These are phyloP conservation scores for Eubasilissa splendida DNA, from an alignment of 2,888 invertebrate species.

Conservation along the genomic window DNA sequence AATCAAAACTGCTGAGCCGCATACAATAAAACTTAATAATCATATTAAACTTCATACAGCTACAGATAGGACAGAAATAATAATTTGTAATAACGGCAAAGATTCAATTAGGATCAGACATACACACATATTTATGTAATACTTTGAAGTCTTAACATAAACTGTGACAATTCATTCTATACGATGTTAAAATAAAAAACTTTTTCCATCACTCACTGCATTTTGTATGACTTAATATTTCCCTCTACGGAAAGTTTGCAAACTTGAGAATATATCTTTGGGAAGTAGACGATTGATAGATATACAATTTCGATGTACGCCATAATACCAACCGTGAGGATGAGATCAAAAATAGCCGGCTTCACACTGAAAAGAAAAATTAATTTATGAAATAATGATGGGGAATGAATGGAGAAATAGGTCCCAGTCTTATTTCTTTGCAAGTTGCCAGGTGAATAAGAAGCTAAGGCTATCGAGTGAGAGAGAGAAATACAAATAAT, in stretches of 20 bases:
- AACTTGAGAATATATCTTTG: slow-evolving; percentile 77
- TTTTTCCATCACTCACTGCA: slow-evolving; percentile 45
- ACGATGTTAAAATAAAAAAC: neutral
- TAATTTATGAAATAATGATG: neutral
- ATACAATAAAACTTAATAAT: too few species aligned
- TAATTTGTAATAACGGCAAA: too few species aligned
- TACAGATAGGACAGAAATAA: too few species aligned
- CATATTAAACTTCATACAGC: too few species aligned
- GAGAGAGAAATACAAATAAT: too few species aligned
- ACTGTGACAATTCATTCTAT: neutral
- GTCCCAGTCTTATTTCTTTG: too few species aligned
- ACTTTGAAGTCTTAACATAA: neutral
- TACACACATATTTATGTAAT: too few species aligned
- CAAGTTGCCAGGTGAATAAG: too few species aligned
- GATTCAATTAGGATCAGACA: too few species aligned
- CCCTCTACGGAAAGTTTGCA: slow-evolving; percentile 71
- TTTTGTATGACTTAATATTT: slow-evolving; percentile 57
- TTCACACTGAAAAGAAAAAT: slow-evolving; percentile 86
- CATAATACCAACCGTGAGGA: slow-evolving; percentile 89
- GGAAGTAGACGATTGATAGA: slow-evolving; percentile 82
- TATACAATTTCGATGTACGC: slow-evolving; percentile 90
- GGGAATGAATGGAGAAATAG: too few species aligned
- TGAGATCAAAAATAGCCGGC: slow-evolving; percentile 97
- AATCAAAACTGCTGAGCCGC: too few species aligned
- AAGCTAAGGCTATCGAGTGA: too few species aligned